These are phyloP conservation scores for Bembecia ichneumoniformis DNA, from an alignment of 2,888 invertebrate species.

Conservation along the genomic window DNA sequence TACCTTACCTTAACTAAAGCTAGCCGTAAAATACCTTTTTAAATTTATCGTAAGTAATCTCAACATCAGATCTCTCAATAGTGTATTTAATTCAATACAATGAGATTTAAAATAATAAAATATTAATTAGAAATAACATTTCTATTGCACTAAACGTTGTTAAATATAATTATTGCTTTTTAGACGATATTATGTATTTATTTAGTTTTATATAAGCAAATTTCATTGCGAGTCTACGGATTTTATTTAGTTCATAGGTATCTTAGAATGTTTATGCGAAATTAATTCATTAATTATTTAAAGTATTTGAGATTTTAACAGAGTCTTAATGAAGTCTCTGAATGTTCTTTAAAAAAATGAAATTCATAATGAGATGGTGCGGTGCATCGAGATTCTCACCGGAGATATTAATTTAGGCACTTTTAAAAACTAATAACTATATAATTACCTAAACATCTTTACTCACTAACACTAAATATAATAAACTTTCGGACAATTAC, in stretches of 20 bases:
- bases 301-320: neutral
- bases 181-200: conserved; percentile 19
- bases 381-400: conserved; percentile 47
- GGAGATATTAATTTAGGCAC: conserved; percentile 54
- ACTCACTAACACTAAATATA: too few relatives aligned
- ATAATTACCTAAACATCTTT: neutral
- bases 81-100: conserved; percentile 32
- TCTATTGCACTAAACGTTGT: conserved; percentile 63
- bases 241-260: too few relatives aligned
- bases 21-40: too few relatives aligned
- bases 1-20: too few relatives aligned
- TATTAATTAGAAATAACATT: conserved; percentile 57
- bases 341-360: conserved; percentile 7
- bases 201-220: conserved; percentile 13
- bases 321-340: neutral
- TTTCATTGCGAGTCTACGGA: neutral
- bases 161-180: conserved; percentile 54
- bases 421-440: conserved; percentile 8
- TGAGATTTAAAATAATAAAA: conserved; percentile 42
- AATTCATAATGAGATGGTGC: conserved; percentile 19
- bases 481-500: too few relatives aligned
- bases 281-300: neutral
- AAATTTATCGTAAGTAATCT: conserved; percentile 49
- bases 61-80: conserved; percentile 64
- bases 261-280: too few relatives aligned